phyloP scores from a whole-genome alignment of 1,140 invertebrate genomes.

The Papilio machaon region DNA sequence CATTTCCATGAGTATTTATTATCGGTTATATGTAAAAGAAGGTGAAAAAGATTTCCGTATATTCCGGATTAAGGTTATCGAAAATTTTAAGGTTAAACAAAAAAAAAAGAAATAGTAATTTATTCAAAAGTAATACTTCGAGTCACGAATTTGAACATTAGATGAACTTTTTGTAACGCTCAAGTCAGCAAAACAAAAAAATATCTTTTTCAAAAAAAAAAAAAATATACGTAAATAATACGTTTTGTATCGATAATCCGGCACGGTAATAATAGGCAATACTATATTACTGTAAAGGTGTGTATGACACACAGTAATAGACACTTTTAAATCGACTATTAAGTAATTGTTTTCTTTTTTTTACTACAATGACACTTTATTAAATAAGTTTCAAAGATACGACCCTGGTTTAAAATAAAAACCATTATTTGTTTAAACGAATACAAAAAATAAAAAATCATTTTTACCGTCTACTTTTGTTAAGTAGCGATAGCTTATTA shows the following conservation, averaged over 20 bases:
- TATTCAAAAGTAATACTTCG: too few relatives aligned
- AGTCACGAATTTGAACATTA: too few relatives aligned
- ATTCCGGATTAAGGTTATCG: neutral
- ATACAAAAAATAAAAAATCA: neutral
- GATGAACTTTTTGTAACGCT: too few relatives aligned
- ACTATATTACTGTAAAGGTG: neutral
- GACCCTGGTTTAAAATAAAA: neutral
- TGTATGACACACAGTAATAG: neutral
- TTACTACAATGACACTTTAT: neutral
- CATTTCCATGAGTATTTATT: neutral
- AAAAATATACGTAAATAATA: too few relatives aligned
- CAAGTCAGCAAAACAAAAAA: too few relatives aligned
- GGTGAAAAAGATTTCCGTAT: slow-evolving; percentile 5
- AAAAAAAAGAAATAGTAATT: too few relatives aligned
- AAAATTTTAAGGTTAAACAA: neutral
- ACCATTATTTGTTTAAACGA: neutral
- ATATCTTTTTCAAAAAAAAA: too few relatives aligned
- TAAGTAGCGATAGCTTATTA: neutral
- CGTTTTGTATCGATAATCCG: neutral
- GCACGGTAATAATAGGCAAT: neutral
- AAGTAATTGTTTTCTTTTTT: neutral
- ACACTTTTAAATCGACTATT: neutral
- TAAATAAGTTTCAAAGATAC: neutral
- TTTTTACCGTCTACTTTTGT: neutral
- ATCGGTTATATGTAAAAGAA: neutral